These are phyloP conservation scores for Daubentonia madagascariensis DNA, from an alignment of 2,113 vertebrate species.

Conservation along the genomic window DNA sequence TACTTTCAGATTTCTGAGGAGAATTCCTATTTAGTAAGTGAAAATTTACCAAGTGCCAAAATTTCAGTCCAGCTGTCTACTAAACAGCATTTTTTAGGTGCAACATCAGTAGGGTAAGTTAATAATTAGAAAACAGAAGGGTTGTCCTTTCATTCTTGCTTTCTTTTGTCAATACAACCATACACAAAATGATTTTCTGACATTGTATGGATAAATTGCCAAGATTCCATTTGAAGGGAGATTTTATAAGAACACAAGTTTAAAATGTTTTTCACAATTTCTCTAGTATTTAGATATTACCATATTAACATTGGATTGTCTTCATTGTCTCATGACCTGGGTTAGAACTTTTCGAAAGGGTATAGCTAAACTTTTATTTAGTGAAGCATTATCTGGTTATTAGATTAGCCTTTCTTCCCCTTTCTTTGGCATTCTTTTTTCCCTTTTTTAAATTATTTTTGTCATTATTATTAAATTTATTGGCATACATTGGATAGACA, in stretches of 20 bases:
- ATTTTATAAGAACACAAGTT: neutral
- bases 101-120: slow-evolving; percentile 72
- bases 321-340: neutral
- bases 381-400: neutral
- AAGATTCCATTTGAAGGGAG: slow-evolving; percentile 22
- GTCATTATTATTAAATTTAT: neutral
- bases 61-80: slow-evolving; percentile 28
- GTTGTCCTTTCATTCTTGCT: neutral
- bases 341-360: neutral
- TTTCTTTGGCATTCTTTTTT: neutral
- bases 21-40: slow-evolving; percentile 13
- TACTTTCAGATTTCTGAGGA: slow-evolving; percentile 77
- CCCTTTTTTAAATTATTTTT: neutral
- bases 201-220: neutral
- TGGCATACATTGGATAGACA: neutral
- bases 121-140: neutral
- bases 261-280: slow-evolving; percentile 7
- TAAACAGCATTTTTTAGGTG: slow-evolving; percentile 8
- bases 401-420: neutral
- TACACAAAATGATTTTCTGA: neutral
- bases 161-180: neutral
- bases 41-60: slow-evolving; percentile 58
- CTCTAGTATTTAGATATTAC: neutral
- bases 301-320: neutral
- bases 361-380: neutral